Evolutionary conservation across 2,113 vertebrate species (phyloP).

Genomic region (Tachuris rubrigastra): DNA sequence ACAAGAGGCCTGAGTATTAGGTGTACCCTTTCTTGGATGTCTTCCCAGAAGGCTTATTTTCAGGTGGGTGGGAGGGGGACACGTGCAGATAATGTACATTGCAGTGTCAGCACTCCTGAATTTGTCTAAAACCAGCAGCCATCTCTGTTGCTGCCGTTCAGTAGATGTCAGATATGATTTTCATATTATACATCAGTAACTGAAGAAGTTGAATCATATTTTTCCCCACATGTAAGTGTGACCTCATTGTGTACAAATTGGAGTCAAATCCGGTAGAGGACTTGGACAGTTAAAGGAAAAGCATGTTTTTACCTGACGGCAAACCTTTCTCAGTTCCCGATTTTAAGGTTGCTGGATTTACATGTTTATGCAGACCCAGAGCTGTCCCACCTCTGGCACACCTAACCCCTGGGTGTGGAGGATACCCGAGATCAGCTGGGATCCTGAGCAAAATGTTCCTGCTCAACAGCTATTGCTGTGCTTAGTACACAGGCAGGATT

Average conservation of each 20-base stretch:
- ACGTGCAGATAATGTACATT: neutral
- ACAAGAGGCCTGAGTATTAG: conserved; percentile 11
- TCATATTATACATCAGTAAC: neutral
- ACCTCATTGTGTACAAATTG: neutral
- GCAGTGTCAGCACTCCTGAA: conserved; percentile 18
- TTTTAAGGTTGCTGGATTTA: neutral
- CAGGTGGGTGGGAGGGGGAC: neutral
- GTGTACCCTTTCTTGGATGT: conserved; percentile 43
- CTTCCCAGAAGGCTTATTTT: conserved; percentile 50
- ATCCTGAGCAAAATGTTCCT: neutral
- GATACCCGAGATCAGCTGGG: neutral
- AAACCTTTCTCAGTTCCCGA: neutral
- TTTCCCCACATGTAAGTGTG: neutral
- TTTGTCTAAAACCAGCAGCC: neutral
- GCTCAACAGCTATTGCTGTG: neutral
- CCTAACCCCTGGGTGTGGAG: neutral
- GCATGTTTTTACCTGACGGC: neutral
- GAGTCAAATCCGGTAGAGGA: neutral
- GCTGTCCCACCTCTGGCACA: neutral
- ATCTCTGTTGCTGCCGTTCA: neutral
- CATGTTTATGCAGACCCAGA: neutral
- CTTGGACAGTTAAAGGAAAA: neutral
- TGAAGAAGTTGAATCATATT: neutral
- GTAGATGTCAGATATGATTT: conserved; percentile 6
- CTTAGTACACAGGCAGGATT: conserved; percentile 9